These are phyloP conservation scores for Drosophila truncata DNA, from an alignment of 1,140 invertebrate genomes.

Conservation along the genomic window DNA sequence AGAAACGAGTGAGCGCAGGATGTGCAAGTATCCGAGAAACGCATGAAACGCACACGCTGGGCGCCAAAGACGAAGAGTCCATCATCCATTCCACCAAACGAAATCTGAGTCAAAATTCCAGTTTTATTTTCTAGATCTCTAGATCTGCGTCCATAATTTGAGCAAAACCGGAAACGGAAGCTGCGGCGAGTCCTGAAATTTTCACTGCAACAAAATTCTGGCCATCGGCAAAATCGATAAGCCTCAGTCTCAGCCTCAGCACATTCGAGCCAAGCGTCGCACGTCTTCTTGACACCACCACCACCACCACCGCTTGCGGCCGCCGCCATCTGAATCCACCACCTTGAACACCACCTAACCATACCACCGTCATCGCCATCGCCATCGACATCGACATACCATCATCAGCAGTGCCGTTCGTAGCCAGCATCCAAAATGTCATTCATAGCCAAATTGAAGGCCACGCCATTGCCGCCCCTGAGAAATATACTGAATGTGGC, in stretches of 20 bases:
- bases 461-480: slow-evolving; percentile 88
- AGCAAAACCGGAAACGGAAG: slow-evolving; percentile 29
- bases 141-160: background rate
- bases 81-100: slow-evolving; percentile 13
- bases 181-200: slow-evolving; percentile 15
- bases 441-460: slow-evolving; percentile 84
- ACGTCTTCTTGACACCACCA: slow-evolving; percentile 57
- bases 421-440: slow-evolving; percentile 70
- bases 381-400: slow-evolving; percentile 28
- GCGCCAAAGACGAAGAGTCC: slow-evolving; percentile 32
- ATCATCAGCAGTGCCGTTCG: slow-evolving; percentile 33
- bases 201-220: slow-evolving; percentile 10
- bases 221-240: slow-evolving; percentile 66
- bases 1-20: slow-evolving; percentile 44
- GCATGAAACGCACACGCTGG: slow-evolving; percentile 33
- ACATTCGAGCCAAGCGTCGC: slow-evolving; percentile 48
- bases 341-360: slow-evolving; percentile 28
- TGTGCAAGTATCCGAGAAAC: slow-evolving; percentile 48
- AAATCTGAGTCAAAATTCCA: slow-evolving; percentile 39
- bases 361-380: slow-evolving; percentile 23
- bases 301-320: slow-evolving; percentile 50
- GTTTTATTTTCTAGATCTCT: slow-evolving; percentile 40
- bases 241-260: slow-evolving; percentile 40
- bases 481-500: slow-evolving; percentile 91
- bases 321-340: slow-evolving; percentile 61